These are phyloP conservation scores for Meloidogyne floridensis DNA, from an alignment of 1,140 invertebrate genomes.

Conservation along the genomic window DNA sequence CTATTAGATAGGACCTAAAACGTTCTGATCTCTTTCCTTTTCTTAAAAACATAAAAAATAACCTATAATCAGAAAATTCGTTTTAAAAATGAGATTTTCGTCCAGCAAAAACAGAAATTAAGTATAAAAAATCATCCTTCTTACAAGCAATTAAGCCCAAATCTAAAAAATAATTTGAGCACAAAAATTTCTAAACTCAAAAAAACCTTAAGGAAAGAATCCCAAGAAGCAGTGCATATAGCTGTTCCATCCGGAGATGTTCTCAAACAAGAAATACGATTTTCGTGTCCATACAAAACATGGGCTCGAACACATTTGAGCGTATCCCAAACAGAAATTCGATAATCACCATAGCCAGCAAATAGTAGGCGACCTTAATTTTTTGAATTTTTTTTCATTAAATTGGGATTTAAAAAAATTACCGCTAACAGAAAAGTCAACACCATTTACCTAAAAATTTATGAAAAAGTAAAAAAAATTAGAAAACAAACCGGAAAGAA, in stretches of 20 bases:
- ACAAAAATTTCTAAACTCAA: background rate
- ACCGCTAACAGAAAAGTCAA: constrained; percentile 95
- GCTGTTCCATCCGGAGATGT: constrained; percentile 96
- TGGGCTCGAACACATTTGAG: constrained; percentile 86
- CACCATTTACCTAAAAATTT: constrained; percentile 78
- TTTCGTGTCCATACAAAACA: constrained; percentile 95
- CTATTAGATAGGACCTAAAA: no score
- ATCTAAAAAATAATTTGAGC: background rate
- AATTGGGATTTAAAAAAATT: constrained; percentile 54
- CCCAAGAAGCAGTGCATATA: constrained; percentile 95
- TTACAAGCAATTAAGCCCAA: background rate
- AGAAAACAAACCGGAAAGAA: constrained; percentile 76
- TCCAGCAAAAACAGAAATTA: no score
- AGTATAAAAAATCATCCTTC: no score
- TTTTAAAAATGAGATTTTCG: no score
- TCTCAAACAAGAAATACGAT: constrained; percentile 88
- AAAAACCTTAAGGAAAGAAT: constrained; percentile 67
- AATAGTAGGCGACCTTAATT: constrained; percentile 82
- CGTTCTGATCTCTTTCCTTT: no score
- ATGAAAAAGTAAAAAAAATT: constrained; percentile 61
- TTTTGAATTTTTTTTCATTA: no score
- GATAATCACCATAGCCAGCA: constrained; percentile 98
- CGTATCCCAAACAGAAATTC: constrained; percentile 97
- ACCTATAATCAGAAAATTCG: no score
- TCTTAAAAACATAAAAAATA: no score